Evolutionary conservation across 2,113 vertebrate genomes (phyloP).

Genomic region (Gasterosteus aculeatus): DNA sequence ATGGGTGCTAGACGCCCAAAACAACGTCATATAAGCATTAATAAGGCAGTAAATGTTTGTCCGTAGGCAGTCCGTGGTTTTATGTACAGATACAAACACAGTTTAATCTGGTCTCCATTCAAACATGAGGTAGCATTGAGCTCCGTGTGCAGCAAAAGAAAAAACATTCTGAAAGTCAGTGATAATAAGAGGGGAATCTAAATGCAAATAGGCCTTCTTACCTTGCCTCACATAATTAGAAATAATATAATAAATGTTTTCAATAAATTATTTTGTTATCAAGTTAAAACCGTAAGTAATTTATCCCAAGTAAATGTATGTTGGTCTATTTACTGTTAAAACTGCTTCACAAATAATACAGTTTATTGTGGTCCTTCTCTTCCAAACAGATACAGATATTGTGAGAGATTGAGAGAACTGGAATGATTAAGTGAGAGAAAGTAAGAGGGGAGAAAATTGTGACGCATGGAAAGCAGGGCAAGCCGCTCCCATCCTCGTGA

Average conservation of each 20-base stretch:
- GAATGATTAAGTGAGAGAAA: conserved; percentile 23
- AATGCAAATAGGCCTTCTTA: not conserved
- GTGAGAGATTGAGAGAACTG: not conserved
- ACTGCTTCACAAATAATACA: not conserved
- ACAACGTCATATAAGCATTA: not conserved
- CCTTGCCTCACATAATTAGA: not conserved
- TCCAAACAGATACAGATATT: not conserved
- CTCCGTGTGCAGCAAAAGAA: not conserved
- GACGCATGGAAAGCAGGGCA: conserved; percentile 5
- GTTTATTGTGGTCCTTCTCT: not conserved
- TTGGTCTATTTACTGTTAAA: not conserved
- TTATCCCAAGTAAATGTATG: not conserved
- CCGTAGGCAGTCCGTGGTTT: not conserved
- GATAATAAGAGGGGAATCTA: not conserved
- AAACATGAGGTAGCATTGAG: not conserved
- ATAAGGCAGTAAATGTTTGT: not conserved
- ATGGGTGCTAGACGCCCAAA: not conserved
- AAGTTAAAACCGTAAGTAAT: not conserved
- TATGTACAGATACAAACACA: not conserved
- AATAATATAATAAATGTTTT: not conserved
- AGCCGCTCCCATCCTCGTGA: conserved; percentile 37
- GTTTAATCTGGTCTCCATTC: not conserved
- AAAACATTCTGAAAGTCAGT: not conserved
- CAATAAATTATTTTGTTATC: not conserved
- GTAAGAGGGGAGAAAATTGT: conserved; percentile 7